A percentile compares a stretch with the other conserved stretches of the same genome.
Conservation (phyloP, 2,797 vertebrate genomes). For the Lepus townsendii region DNA sequence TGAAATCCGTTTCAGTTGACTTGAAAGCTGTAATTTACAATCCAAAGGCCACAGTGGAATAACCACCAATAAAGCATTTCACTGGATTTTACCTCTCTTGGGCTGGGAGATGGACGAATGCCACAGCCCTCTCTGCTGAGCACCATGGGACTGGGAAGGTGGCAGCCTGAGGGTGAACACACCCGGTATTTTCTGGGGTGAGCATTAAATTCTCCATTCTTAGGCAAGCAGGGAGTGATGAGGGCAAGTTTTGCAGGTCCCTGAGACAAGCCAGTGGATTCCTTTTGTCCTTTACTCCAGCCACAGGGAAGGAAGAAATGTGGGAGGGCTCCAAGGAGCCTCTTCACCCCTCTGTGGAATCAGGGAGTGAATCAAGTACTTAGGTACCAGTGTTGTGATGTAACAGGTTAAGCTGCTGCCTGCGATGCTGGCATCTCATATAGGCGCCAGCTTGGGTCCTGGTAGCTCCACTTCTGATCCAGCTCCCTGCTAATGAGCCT, state of each 20-base stretch:
- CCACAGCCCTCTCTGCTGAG: background rate
- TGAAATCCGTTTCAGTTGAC: conserved; percentile 23
- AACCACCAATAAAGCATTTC: background rate
- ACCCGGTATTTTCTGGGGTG: background rate
- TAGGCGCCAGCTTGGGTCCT: no score
- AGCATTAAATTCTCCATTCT: background rate
- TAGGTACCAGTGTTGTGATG: no score
- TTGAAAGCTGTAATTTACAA: conserved; percentile 53
- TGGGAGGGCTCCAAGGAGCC: background rate
- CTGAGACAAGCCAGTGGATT: background rate
- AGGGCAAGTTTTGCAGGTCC: background rate
- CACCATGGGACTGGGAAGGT: background rate
- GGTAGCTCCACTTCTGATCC: no score
- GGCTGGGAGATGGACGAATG: background rate
- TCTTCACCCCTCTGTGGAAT: background rate
- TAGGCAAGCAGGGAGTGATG: background rate
- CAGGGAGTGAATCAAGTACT: background rate
- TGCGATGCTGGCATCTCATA: no score
- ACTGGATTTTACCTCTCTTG: background rate
- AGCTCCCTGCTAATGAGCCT: no score
- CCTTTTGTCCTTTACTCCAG: background rate
- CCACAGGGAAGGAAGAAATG: background rate
- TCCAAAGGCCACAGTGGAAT: conserved; percentile 51
- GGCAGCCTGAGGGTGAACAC: accelerated
- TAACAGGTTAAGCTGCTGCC: no score